Evolutionary conservation across 2,113 vertebrate genomes (phyloP).

Genomic region (Romanogobio albipinnatus): DNA sequence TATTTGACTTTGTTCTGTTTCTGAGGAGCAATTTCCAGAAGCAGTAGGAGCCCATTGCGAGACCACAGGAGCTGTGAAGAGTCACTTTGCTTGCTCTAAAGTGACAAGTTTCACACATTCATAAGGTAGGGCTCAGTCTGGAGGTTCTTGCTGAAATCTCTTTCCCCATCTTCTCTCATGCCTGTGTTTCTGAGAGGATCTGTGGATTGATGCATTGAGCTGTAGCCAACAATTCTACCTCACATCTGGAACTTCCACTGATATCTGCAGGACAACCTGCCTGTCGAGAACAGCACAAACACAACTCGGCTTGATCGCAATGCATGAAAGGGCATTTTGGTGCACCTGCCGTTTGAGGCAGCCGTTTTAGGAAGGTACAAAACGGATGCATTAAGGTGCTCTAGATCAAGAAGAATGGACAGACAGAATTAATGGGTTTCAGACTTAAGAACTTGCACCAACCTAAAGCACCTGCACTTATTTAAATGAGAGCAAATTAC

Average conservation of each 20-base stretch:
- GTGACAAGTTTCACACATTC: conserved; percentile 53
- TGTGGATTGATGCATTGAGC: conserved; percentile 38
- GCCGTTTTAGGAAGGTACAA: neutral
- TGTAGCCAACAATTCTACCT: conserved; percentile 9
- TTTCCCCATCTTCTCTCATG: conserved; percentile 27
- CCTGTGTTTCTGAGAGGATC: conserved; percentile 35
- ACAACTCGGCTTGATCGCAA: neutral
- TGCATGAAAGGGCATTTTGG: neutral
- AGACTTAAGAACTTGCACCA: conserved; percentile 35
- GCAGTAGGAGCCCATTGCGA: conserved; percentile 35
- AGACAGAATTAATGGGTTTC: conserved; percentile 31
- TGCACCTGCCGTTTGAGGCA: neutral
- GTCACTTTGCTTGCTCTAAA: conserved; percentile 39
- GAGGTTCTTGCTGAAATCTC: conserved; percentile 14
- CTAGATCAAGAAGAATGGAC: neutral
- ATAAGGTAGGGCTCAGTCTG: conserved; percentile 19
- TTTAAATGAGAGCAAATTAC: conserved; percentile 54
- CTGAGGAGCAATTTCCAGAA: conserved; percentile 42
- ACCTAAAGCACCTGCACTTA: conserved; percentile 35
- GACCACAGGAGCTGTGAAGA: conserved; percentile 39
- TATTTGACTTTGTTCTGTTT: conserved; percentile 29
- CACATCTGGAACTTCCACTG: neutral
- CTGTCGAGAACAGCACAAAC: conserved; percentile 29
- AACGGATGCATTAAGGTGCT: neutral
- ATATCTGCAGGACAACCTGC: conserved; percentile 27